Conservation (phyloP, 2,113 vertebrate species). For the Antechinus flavipes region DNA sequence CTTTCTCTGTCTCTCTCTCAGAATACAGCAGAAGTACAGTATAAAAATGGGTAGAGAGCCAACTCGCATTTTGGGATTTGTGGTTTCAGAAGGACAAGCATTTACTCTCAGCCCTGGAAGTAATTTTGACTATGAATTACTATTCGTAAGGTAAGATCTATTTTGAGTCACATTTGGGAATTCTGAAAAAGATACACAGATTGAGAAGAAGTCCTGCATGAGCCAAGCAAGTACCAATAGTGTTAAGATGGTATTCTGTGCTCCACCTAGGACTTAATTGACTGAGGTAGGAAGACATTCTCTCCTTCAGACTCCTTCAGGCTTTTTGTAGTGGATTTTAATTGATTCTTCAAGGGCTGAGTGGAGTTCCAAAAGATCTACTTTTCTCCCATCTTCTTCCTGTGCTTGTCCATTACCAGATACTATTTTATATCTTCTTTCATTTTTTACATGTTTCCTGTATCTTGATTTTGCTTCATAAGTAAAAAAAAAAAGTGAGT, state of each 20-base stretch:
- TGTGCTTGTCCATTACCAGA: not conserved
- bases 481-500: not conserved
- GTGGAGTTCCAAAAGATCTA: not conserved
- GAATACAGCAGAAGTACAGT: slow-evolving; percentile 49
- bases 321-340: not conserved
- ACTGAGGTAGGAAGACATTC: no score
- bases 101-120: not conserved
- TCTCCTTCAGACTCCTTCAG: not conserved
- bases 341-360: not conserved
- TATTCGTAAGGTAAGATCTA: not conserved
- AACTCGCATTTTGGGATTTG: not conserved
- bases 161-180: not conserved
- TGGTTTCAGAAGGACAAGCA: not conserved
- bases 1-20: slow-evolving; percentile 64
- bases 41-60: not conserved
- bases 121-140: not conserved
- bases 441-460: not conserved
- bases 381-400: not conserved
- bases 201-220: not conserved
- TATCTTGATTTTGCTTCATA: not conserved
- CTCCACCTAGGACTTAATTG: no score
- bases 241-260: not conserved
- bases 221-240: not conserved
- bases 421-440: not conserved
- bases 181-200: not conserved